phyloP scores from a whole-genome alignment of 2,888 invertebrate genomes.

The Clitarchus hookeri region DNA sequence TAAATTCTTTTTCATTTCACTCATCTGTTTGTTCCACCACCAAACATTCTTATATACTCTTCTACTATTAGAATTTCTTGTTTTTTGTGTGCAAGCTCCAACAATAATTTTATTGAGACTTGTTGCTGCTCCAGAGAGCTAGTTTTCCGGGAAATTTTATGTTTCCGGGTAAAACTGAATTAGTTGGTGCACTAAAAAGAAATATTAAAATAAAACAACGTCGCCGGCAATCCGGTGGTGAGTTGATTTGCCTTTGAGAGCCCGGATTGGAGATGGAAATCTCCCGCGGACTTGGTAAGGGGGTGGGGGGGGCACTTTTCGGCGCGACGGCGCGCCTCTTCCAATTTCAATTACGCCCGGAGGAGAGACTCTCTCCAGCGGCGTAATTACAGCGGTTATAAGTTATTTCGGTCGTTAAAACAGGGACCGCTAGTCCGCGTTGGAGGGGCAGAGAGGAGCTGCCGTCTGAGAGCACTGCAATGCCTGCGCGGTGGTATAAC shows the following conservation, averaged over 20 bases:
- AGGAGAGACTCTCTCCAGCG: neutral
- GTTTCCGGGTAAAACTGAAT: too few relatives aligned
- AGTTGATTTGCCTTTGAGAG: neutral
- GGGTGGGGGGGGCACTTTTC: neutral
- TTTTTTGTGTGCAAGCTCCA: too few relatives aligned
- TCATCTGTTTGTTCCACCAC: too few relatives aligned
- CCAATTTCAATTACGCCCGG: neutral
- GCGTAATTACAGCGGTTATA: neutral
- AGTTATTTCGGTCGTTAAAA: slow-evolving; percentile 1
- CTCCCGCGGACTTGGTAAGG: neutral
- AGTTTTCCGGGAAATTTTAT: too few relatives aligned
- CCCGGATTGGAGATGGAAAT: neutral
- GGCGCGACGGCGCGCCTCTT: neutral
- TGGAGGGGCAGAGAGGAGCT: neutral
- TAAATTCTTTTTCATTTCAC: too few relatives aligned
- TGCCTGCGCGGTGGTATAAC: neutral
- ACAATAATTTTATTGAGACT: too few relatives aligned
- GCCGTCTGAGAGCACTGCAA: neutral
- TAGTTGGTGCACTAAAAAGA: too few relatives aligned
- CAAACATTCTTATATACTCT: too few relatives aligned
- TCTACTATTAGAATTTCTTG: too few relatives aligned
- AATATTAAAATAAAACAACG: too few relatives aligned
- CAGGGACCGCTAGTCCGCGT: neutral
- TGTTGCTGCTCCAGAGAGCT: too few relatives aligned
- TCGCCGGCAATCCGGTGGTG: too few relatives aligned